Percentiles rank a stretch among this genome's conserved stretches.
Evolutionary conservation across 2,888 invertebrate genomes (phyloP).

Genomic region (Yponomeuta plumbellus): DNA sequence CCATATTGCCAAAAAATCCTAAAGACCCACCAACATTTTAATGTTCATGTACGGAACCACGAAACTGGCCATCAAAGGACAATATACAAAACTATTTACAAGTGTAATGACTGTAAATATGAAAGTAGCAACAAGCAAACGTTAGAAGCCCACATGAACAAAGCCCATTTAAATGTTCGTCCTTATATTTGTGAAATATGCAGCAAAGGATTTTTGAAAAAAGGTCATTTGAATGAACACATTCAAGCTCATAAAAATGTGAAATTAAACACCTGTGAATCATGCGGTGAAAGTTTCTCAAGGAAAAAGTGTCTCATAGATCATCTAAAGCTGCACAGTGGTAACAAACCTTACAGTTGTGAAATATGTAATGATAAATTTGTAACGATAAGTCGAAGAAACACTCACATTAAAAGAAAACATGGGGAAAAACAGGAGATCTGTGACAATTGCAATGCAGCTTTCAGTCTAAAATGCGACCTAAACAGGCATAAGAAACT

Average conservation of each 20-base stretch:
- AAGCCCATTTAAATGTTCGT: constrained; percentile 38
- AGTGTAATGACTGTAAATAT: constrained; percentile 41
- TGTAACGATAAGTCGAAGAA: constrained; percentile 44
- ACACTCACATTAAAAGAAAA: constrained; percentile 47
- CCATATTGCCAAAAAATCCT: constrained; percentile 39
- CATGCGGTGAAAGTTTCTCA: constrained; percentile 46
- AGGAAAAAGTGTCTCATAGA: constrained; percentile 42
- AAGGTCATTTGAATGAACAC: constrained; percentile 46
- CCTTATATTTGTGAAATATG: constrained; percentile 44
- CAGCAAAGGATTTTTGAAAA: constrained; percentile 47
- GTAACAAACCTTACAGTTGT: constrained; percentile 29
- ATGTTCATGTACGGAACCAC: constrained; percentile 36
- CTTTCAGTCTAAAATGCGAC: constrained; percentile 48
- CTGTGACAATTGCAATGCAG: constrained; percentile 48
- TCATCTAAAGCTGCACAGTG: constrained; percentile 46
- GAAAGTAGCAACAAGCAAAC: constrained; percentile 38
- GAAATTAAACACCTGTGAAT: constrained; percentile 43
- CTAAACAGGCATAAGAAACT: constrained; percentile 46
- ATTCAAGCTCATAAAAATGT: constrained; percentile 30
- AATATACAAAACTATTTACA: constrained; percentile 27
- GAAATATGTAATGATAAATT: constrained; percentile 35
- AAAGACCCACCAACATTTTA: constrained; percentile 39
- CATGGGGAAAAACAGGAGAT: constrained; percentile 40
- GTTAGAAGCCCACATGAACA: constrained; percentile 48
- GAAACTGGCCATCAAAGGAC: constrained; percentile 26